Evolutionary conservation across 1,140 invertebrate genomes (phyloP).

Genomic region (Drosophila nikananu): DNA sequence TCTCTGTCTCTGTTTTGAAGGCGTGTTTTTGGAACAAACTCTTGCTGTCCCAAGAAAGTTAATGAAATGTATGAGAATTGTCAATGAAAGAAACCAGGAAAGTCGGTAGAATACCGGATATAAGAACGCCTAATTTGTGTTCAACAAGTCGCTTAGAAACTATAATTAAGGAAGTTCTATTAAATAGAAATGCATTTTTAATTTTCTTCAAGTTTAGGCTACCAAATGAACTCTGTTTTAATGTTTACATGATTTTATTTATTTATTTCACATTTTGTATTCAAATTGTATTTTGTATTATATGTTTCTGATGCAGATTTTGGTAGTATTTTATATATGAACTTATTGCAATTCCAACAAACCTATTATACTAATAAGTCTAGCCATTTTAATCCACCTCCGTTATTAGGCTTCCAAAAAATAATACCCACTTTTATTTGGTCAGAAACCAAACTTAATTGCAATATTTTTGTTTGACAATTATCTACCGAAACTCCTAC

Average conservation of each 20-base stretch:
- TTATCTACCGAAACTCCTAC: constrained; percentile 39
- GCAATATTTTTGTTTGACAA: constrained; percentile 20
- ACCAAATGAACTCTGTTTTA: no score
- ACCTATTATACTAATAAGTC: neutral
- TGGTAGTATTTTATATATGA: neutral
- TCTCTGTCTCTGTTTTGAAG: constrained; percentile 1
- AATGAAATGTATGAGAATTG: constrained; percentile 13
- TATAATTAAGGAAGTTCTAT: neutral
- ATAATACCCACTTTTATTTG: neutral
- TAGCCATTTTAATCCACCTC: neutral
- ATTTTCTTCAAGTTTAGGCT: no score
- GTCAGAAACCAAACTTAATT: constrained; percentile 1
- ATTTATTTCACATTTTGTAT: neutral
- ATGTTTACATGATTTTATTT: neutral
- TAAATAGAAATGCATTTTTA: no score
- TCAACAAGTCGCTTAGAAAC: neutral
- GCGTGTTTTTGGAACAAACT: constrained; percentile 1
- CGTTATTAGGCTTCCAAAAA: neutral
- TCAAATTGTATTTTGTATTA: neutral
- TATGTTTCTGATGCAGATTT: no score
- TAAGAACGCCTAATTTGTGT: neutral
- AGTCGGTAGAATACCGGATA: neutral
- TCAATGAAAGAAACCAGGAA: neutral
- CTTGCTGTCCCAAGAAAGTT: constrained; percentile 15
- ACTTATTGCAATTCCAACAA: neutral